These are phyloP conservation scores for Exaiptasia diaphana DNA, from an alignment of 64 coral and sea anemone species.

Conservation along the genomic window DNA sequence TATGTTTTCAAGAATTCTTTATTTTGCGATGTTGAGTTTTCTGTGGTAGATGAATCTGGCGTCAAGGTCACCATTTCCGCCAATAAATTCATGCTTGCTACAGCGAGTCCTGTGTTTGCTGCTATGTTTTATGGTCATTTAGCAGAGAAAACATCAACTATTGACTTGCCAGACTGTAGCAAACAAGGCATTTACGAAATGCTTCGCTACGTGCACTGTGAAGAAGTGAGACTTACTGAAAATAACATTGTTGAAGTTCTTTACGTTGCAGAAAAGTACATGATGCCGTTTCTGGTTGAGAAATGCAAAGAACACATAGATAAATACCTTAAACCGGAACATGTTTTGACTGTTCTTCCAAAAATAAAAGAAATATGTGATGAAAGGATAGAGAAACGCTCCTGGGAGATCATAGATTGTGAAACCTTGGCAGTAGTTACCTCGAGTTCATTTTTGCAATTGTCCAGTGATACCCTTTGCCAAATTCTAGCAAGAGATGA, in stretches of 20 bases:
- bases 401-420: slow-evolving; percentile 19
- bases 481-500: background rate
- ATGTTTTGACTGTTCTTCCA: slow-evolving; percentile 17
- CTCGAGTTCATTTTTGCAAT: background rate
- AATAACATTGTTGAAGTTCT: slow-evolving; percentile 24
- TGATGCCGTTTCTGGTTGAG: slow-evolving; percentile 15
- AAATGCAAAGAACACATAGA: slow-evolving; percentile 5
- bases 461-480: background rate
- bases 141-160: background rate
- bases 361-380: slow-evolving; percentile 14
- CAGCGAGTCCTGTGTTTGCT: too few relatives aligned
- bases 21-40: too few relatives aligned
- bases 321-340: background rate
- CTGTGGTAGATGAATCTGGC: too few relatives aligned
- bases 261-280: slow-evolving; percentile 38
- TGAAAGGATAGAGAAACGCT: background rate
- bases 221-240: background rate
- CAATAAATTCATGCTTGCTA: too few relatives aligned
- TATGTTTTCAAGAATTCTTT: too few relatives aligned
- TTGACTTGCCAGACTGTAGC: slow-evolving; percentile 31
- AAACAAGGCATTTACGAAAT: slow-evolving; percentile 24
- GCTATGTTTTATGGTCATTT: too few relatives aligned
- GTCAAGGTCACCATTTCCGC: too few relatives aligned
- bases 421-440: slow-evolving; percentile 21
- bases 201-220: slow-evolving; percentile 25